A percentile compares a stretch with the other conserved stretches of the same genome.
phyloP scores from a whole-genome alignment of 2,888 invertebrate genomes.

The Panzeria rudis region DNA sequence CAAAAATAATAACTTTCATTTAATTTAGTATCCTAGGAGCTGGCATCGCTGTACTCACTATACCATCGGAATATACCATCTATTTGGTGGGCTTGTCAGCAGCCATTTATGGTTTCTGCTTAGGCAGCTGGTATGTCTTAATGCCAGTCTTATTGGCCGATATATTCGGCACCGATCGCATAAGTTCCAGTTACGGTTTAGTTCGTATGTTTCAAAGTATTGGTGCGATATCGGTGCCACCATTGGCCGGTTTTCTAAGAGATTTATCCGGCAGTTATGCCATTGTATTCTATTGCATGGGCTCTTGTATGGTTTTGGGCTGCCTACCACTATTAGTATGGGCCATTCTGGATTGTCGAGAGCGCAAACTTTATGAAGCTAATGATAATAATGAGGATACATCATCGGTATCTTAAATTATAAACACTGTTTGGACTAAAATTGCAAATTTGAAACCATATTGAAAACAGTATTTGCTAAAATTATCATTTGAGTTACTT shows the following conservation, averaged over 20 bases:
- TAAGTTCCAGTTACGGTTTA: constrained; percentile 90
- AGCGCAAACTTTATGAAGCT: constrained; percentile 78
- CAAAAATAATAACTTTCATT: constrained; percentile 22
- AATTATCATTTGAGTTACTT: constrained; percentile 41
- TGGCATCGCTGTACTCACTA: constrained; percentile 87
- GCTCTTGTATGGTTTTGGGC: constrained; percentile 89
- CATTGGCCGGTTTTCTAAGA: constrained; percentile 87
- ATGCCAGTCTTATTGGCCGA: constrained; percentile 90
- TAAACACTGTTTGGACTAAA: not conserved
- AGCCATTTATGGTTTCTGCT: constrained; percentile 88
- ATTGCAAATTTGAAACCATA: not conserved
- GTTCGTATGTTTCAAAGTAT: constrained; percentile 91
- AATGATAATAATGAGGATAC: constrained; percentile 80
- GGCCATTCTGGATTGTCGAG: constrained; percentile 80
- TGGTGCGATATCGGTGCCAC: constrained; percentile 89
- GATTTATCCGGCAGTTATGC: constrained; percentile 89
- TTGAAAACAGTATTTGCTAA: constrained; percentile 2
- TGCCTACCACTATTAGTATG: constrained; percentile 87
- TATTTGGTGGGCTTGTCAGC: constrained; percentile 88
- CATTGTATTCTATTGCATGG: constrained; percentile 90
- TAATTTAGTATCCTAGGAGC: constrained; percentile 87
- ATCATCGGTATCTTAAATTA: constrained; percentile 79
- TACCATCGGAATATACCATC: constrained; percentile 88
- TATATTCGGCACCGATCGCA: constrained; percentile 89
- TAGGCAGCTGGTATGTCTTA: constrained; percentile 91